Evolutionary conservation across 2,113 vertebrate genomes (phyloP).

Genomic region (Anthoscopus minutus): DNA sequence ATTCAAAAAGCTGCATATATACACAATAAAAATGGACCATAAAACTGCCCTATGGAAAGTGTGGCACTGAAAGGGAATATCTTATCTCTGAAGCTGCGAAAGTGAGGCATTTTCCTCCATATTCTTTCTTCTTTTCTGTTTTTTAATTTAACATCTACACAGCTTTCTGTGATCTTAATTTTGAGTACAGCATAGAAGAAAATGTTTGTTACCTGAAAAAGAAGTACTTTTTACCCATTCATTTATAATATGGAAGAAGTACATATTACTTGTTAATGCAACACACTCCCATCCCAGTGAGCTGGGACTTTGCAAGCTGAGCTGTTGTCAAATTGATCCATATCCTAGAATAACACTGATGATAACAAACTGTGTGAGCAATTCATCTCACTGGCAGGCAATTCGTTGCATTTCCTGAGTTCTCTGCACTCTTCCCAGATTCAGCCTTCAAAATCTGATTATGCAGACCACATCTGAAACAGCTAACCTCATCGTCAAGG

Average conservation of each 20-base stretch:
- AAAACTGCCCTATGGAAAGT: not conserved
- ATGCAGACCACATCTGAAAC: not conserved
- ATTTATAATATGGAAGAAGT: not conserved
- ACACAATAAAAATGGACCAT: not conserved
- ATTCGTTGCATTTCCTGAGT: not conserved
- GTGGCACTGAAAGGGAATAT: not conserved
- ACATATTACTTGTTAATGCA: not conserved
- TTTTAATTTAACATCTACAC: not conserved
- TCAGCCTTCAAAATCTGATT: not conserved
- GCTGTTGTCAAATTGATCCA: not conserved
- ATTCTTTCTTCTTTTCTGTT: not conserved
- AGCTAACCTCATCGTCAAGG: not conserved
- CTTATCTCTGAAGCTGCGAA: not conserved
- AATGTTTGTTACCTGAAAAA: not conserved
- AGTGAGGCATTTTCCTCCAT: not conserved
- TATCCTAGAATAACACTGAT: not conserved
- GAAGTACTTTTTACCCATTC: not conserved
- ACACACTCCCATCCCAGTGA: not conserved
- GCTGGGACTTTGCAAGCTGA: not conserved
- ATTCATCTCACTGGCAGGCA: not conserved
- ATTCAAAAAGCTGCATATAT: not conserved
- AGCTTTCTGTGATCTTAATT: not conserved
- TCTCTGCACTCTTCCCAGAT: not conserved
- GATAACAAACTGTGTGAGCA: not conserved
- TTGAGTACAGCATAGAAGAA: not conserved